A percentile compares a stretch with the other conserved stretches of the same genome.
phyloP scores from a whole-genome alignment of 2,797 vertebrate genomes.

The Furcifer pardalis region DNA sequence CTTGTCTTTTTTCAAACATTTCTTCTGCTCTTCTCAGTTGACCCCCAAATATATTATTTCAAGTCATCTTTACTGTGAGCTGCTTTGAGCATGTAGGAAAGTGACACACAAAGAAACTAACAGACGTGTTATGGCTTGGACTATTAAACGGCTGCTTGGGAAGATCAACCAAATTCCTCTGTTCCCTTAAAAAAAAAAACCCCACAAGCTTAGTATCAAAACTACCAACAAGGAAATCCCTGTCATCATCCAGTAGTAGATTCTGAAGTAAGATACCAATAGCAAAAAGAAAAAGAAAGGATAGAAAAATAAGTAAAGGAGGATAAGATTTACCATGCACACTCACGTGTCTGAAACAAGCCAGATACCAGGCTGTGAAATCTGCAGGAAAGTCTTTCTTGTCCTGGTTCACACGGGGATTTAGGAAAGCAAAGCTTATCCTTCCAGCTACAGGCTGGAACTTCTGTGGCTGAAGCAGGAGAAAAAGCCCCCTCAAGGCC shows the following conservation, averaged over 20 bases:
- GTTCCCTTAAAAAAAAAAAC: background rate
- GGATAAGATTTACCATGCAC: background rate
- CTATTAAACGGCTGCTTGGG: background rate
- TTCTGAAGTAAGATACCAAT: background rate
- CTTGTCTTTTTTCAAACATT: background rate
- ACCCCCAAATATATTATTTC: no score
- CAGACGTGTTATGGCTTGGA: background rate
- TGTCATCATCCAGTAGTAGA: background rate
- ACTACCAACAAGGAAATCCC: background rate
- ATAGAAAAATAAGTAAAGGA: background rate
- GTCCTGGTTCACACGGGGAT: constrained; percentile 15
- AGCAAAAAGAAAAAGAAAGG: background rate
- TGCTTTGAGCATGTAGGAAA: background rate
- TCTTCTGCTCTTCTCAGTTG: background rate
- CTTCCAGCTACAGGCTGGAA: background rate
- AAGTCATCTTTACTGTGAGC: background rate
- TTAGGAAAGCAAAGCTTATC: constrained; percentile 3
- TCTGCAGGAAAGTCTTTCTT: constrained; percentile 10
- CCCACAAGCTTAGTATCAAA: background rate
- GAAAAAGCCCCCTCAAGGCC: constrained; percentile 29
- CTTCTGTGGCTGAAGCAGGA: background rate
- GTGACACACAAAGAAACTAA: background rate
- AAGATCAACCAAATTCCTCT: background rate
- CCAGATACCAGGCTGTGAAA: constrained; percentile 1
- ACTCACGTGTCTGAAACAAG: background rate